These are phyloP conservation scores for Apodemus agrarius DNA, from an alignment of 2,797 vertebrate genomes.

Conservation along the genomic window DNA sequence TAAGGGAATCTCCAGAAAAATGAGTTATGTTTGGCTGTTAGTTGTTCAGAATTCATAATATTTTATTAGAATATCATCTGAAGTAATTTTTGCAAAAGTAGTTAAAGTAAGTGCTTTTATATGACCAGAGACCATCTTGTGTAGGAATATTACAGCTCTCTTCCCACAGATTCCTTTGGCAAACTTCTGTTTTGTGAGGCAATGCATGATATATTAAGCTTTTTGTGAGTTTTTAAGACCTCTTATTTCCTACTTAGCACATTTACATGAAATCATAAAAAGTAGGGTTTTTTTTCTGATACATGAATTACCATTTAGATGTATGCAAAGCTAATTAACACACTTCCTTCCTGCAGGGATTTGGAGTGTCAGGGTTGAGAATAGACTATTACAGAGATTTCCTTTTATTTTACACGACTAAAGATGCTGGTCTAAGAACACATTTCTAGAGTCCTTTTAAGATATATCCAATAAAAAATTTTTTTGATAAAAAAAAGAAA, in stretches of 20 bases:
- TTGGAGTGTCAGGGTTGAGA: slow-evolving; percentile 51
- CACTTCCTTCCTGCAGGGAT: neutral
- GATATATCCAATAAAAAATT: too few relatives aligned
- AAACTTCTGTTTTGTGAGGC: slow-evolving; percentile 48
- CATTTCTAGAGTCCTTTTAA: neutral
- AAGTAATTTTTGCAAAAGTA: neutral
- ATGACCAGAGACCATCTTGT: neutral
- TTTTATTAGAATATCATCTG: neutral
- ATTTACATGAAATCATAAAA: neutral
- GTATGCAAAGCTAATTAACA: neutral
- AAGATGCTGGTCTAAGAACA: slow-evolving; percentile 14
- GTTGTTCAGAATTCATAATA: neutral
- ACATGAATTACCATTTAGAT: neutral
- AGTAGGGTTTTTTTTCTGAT: neutral
- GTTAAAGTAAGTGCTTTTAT: neutral
- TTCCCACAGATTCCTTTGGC: neutral
- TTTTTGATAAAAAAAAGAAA: too few relatives aligned
- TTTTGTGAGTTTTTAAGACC: slow-evolving; percentile 49
- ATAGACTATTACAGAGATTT: slow-evolving; percentile 6
- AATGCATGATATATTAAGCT: slow-evolving; percentile 27
- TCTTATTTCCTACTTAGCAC: slow-evolving; percentile 2
- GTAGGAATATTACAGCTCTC: slow-evolving; percentile 36
- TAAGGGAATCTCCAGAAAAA: neutral
- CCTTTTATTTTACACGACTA: neutral
- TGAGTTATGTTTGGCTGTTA: neutral